Base-by-base conservation (phyloP, 1,140 invertebrate genomes). In the Drosophila sproati region DNA sequence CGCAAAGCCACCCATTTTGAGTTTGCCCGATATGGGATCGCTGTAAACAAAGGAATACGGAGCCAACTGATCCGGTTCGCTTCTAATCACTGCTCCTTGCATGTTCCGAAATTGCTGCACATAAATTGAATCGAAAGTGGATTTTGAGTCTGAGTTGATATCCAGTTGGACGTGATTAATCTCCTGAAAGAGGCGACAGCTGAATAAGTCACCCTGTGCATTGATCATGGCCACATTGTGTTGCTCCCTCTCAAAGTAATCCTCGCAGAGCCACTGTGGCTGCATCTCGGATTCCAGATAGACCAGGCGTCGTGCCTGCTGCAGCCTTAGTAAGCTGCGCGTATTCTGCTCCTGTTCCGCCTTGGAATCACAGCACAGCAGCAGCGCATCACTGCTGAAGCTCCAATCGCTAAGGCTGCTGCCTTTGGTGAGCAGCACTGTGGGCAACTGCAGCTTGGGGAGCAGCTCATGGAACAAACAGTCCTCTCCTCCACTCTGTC, bases 21-120 rank as follows among this genome's bases (percentile, higher is more conserved):
- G 0, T 3, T 78, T 10, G 0, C 75, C 73, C 0, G 56, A 66
- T 0, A 20, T 20, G 0, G 48, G 5, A 3, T 87, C 63, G 0
- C 4, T 2, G 34, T 75, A 88, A 0, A 77, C 5, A 37, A 91
- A 76, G 2, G 76, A 50, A 1, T 76, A 69, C 2, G 90, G 90
- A 3, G 64, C 31, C 28, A 85, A 2, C 6, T 59, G 37, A 51
- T 82, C 80, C 0, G 47, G 10, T 0, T 77, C 71, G 0, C 77
- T 88, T 2, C 34, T 35, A 0, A 91, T 68, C 0, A n/a, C 5
- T 3, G 47, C 35, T 0, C 86, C 82, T 0, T 54, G 54, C 77
- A 91, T 81, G 12, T 91, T 67, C 0, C 4, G 35, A 39, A 91
- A 85, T 10, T 90, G 91, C 10, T 81, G 51, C 6, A 85, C 55